Evolutionary conservation across 1,140 invertebrate genomes (phyloP).

Genomic region (Rhysida immarginata): DNA sequence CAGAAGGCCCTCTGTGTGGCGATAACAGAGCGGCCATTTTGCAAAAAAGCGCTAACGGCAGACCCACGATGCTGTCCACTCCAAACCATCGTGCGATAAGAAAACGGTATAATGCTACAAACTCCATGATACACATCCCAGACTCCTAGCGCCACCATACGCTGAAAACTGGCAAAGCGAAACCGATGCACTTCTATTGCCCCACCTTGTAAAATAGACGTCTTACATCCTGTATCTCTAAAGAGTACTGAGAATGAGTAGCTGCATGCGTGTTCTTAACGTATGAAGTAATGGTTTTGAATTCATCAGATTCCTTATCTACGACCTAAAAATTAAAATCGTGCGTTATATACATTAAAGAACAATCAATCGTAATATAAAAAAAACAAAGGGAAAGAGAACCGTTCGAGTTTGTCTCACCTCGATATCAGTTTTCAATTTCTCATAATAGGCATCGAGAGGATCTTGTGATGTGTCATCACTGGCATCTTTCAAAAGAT

Average conservation of each 20-base stretch:
- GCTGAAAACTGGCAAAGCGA: too few relatives aligned
- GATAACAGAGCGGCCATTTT: too few relatives aligned
- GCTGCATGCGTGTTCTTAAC: constrained; percentile 71
- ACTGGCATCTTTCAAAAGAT: constrained; percentile 46
- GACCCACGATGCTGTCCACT: too few relatives aligned
- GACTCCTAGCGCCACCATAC: too few relatives aligned
- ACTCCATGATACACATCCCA: too few relatives aligned
- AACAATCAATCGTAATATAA: neutral
- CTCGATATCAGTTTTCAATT: constrained; percentile 67
- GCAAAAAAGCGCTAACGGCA: too few relatives aligned
- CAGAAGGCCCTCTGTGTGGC: too few relatives aligned
- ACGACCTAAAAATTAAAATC: constrained; percentile 35
- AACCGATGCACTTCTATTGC: too few relatives aligned
- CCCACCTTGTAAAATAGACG: constrained; percentile 23
- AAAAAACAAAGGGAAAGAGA: neutral
- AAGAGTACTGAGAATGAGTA: constrained; percentile 58
- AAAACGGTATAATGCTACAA: too few relatives aligned
- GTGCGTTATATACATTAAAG: neutral
- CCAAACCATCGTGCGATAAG: too few relatives aligned
- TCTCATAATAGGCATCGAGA: constrained; percentile 76
- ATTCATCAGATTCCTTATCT: constrained; percentile 55
- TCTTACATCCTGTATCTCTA: constrained; percentile 55
- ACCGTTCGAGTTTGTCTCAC: constrained; percentile 14
- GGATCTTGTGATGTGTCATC: constrained; percentile 38
- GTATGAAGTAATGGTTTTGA: constrained; percentile 55